Evolutionary conservation across 2,113 vertebrate species (phyloP), one percentile per base, ranked within the genome.

Genomic region (Marmota flaviventris): DNA sequence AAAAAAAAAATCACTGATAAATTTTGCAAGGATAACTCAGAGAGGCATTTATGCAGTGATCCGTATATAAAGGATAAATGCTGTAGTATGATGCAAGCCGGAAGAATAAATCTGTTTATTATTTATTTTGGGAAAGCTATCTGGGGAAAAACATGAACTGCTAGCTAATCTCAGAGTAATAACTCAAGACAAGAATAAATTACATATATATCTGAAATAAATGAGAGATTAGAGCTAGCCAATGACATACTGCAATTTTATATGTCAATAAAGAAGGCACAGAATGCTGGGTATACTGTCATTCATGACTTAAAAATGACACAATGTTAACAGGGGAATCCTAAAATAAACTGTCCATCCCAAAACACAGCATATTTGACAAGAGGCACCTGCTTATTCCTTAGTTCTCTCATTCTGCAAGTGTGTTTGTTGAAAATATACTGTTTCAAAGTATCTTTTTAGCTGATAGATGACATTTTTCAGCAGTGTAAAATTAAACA

Each of bases 41-140:
- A 24, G 8, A 89, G 53, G 25, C 24, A 61, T 79, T 90, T 93
- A 95, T 87, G 32, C 42, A 92, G 13, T 75, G 39, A 92, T 70
- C 29, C 45, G 29, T 69, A 65, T 24, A 75, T 56, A 91, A 96
- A 82, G 2, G 5, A 37, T 76, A 83, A 93, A n/a, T 94, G 8
- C 17, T 45, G 3, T 77, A 77, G 69, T 69, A 70, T 22, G 24
- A 94, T 58, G 89, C 34, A 83, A 93, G n/a, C 22, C 58, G 14
- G 14, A 89, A 89, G 34, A 91, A 72, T 85, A 91, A 81, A 24
- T 73, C 27, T 48, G 10, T 39, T 75, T 61, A 67, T 91, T 85
- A 82, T 83, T 95, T 34, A 78, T 75, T 96, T 95, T 79, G 77
- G 42, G 70, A 82, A 85, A 82, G 9, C 6, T n/a, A 63, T 92